Evolutionary conservation across 2,888 invertebrate genomes (phyloP), one percentile per base, ranked within the genome.

Genomic region (Agonopterix subpropinquella): DNA sequence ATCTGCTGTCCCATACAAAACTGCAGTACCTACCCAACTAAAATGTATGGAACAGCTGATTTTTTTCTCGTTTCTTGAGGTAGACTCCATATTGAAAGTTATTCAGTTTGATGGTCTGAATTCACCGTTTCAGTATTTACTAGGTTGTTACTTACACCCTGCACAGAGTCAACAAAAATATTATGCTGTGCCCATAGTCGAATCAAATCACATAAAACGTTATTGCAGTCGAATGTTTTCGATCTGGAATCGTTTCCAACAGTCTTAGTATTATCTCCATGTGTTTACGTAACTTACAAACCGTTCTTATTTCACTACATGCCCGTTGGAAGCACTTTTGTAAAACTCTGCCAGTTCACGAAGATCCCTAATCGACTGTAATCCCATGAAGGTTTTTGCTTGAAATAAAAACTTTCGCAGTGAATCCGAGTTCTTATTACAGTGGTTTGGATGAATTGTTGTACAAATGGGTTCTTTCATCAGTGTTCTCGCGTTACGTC

Each of bases 401-500:
- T 8, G 11, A 36, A 18, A 42, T 43, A 37, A 42, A 42, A 50
- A 48, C 45, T 43, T 47, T 13, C 47, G 44, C 35, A 36, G 47
- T 9, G 36, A 42, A 47, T 50, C 35, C 44, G 41, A 52, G 52
- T 48, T 52, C 54, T 53, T 49, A 47, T 43, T 41, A 39, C 43
- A 47, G 41, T 52, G 41, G 54, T 53, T 45, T 48, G 48, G 45
- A 49, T 44, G 51, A 53, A 52, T 50, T 36, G 53, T 52, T 53
- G 47, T 15, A 47, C 53, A 53, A 54, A 59, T 53, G 53, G 58
- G 54, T 50, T 53, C 43, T 18, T 54, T 55, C 62, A 58, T 61
- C 56, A 56, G 37, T 39, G 44, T 62, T 66, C 59, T 61, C 59
- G 53, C 63, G 61, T 67, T 65, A 64, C 60, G 50, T 53, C 56